Evolutionary conservation across 2,888 invertebrate genomes (phyloP).

Genomic region (Caradrina clavipalpis): DNA sequence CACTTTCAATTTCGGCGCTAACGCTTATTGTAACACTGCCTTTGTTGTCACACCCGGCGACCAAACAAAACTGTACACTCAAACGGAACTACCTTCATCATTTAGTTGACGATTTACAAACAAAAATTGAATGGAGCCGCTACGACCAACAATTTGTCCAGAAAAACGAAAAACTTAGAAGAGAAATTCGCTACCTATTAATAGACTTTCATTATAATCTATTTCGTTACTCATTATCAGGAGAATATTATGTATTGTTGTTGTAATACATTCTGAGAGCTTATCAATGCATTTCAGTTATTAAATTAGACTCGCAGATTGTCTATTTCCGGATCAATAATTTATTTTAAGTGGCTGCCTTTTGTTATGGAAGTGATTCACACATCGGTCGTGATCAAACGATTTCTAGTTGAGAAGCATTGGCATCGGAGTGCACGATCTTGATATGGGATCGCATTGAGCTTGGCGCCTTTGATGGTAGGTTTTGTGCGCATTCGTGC

Average conservation of each 20-base stretch:
- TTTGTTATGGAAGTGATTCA: slow-evolving; percentile 29
- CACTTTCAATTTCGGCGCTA: slow-evolving; percentile 83
- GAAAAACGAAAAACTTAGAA: slow-evolving; percentile 46
- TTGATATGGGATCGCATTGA: slow-evolving; percentile 26
- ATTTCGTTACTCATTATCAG: slow-evolving; percentile 26
- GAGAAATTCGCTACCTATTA: slow-evolving; percentile 36
- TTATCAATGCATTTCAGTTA: slow-evolving; percentile 32
- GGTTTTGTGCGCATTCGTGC: slow-evolving; percentile 43
- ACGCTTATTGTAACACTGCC: slow-evolving; percentile 70
- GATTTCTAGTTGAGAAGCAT: slow-evolving; percentile 38
- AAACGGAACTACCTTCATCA: slow-evolving; percentile 45
- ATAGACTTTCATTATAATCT: slow-evolving; percentile 26
- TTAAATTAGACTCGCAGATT: slow-evolving; percentile 24
- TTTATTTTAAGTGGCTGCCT: slow-evolving; percentile 22
- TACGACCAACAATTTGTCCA: slow-evolving; percentile 32
- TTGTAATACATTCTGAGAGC: slow-evolving; percentile 7
- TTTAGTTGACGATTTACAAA: slow-evolving; percentile 51
- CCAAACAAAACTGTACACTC: slow-evolving; percentile 54
- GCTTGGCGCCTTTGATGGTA: slow-evolving; percentile 46
- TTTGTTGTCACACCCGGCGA: slow-evolving; percentile 70
- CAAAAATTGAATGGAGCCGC: slow-evolving; percentile 43
- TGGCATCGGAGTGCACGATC: slow-evolving; percentile 44
- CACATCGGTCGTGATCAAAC: slow-evolving; percentile 36
- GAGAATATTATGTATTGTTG: slow-evolving; percentile 24
- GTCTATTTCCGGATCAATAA: slow-evolving; percentile 25